Percentiles rank a stretch among this genome's conserved stretches.
Evolutionary conservation across 2,797 vertebrate genomes (phyloP).

Genomic region (Xenopus petersii): DNA sequence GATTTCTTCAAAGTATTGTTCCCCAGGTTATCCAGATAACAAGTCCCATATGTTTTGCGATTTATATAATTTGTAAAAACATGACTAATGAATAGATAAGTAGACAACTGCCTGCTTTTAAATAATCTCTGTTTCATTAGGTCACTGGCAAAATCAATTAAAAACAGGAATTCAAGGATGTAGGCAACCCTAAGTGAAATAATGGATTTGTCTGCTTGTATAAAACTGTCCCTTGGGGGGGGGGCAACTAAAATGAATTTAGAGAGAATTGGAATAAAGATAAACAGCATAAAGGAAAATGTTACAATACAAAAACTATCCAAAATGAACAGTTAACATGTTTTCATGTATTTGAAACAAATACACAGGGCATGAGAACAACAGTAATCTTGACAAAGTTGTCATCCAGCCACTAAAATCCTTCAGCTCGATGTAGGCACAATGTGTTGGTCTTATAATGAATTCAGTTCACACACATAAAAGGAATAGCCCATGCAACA

Average conservation of each 20-base stretch:
- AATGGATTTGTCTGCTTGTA: conserved; percentile 17
- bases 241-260: not conserved
- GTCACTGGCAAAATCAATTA: conserved; percentile 36
- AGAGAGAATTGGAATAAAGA: too few species aligned
- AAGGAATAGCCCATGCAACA: too few species aligned
- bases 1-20: not conserved
- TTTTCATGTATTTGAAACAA: too few species aligned
- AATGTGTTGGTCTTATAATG: too few species aligned
- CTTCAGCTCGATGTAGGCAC: too few species aligned
- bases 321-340: too few species aligned
- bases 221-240: conserved; percentile 2
- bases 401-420: too few species aligned
- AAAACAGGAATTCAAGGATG: not conserved
- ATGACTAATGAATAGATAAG: conserved; percentile 26
- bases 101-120: conserved; percentile 16
- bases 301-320: too few species aligned
- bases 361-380: too few species aligned
- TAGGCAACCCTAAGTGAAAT: conserved; percentile 16
- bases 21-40: conserved; percentile 1
- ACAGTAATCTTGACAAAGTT: too few species aligned
- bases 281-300: too few species aligned
- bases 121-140: conserved; percentile 27
- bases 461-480: too few species aligned
- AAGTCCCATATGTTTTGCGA: conserved; percentile 15
- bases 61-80: conserved; percentile 24